Base-by-base conservation (phyloP, 2,113 vertebrate species). In the Leptobrachium leishanense region DNA sequence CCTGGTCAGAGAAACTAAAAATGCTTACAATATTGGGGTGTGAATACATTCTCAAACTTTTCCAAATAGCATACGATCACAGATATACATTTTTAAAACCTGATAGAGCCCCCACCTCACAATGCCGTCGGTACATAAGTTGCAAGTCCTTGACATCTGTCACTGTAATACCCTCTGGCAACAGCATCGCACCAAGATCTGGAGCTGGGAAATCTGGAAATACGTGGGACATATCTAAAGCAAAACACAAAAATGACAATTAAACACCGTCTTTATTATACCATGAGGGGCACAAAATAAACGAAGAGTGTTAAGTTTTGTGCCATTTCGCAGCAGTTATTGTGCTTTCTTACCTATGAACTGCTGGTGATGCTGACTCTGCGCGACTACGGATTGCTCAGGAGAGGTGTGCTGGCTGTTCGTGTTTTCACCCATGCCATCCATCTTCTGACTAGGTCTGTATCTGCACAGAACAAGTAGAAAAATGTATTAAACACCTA, bases 291-390 rank as follows among this genome's bases (percentile, higher is more conserved):
- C 20, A 31, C 20, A 31, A 31, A 31, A 31, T 31, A 31, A 31
- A 31, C 20, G 20, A 31, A 31, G 20, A 31, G 20, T 31, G 20
- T 31, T 31, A 31, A 31, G 20, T 31, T 31, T 31, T 31, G 20
- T 31, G 20, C 20, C 1, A 31, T 31, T 31, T 31, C 20, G 12
- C 13, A 20, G 7, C 44, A 70, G 11, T 2, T 20, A 39, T 10
- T 31, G 15, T 31, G 7, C 3, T 62, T 46, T 4, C 90, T 94
- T 88, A 99, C 98, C 96, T 41, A 99, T 97, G 89, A 96, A 99
- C 82, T 99, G 98, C 89, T 98, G 97, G 86, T 99, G 98, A 65
- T 98, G 97, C 72, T 98, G 98, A 83, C 94, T 97, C 83, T 99
- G 98, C 4, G 95, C 92, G 0, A 95, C 97, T 43, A 96, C 91